Base-by-base conservation (phyloP, 2,797 vertebrate genomes). In the Hemibagrus guttatus region DNA sequence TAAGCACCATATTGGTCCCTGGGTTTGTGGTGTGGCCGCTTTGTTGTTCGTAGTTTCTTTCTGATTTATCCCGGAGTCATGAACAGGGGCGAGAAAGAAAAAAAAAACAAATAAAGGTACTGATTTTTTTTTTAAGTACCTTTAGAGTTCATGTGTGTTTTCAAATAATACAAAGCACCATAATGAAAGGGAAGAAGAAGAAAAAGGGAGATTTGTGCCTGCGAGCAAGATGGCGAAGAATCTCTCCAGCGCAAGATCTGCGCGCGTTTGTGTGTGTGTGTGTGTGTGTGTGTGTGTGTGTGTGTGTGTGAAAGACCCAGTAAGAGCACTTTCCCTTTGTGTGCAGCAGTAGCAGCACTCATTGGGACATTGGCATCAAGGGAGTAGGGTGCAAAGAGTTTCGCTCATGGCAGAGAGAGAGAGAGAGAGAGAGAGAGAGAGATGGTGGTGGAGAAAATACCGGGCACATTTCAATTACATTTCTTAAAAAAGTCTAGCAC, bases 101-200 rank as follows among this genome's bases (percentile, higher is more conserved):
- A n/a, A 80, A 66, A 49, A 64, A 87, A 81, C 90, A 88, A 91
- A 92, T 86, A 89, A 90, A 35, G 75, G 92, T 91, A 89, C 81
- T 87, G 84, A 90, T 93, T 92, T 92, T 90, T 92, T 90, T 93
- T 92, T 23, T 23, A 71, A 94, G 93, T 94, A 95, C 95, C 95
- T 95, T 95, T 95, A 94, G 94, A 95, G 94, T 94, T 94, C 92
- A 91, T 94, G 94, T 95, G 94, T 96, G 94, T 96, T 95, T 95
- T 94, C 90, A 91, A 95, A 94, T 95, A 94, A 95, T 95, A 94
- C 95, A 94, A 95, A 95, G 94, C 94, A 92, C 91, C 90, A 90
- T 96, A 96, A 96, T 95, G 95, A 96, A 94, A 95, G 93, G 91
- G 94, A 64, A 95, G 93, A 95, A 95, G 93, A 95, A 93, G 93